Evolutionary conservation across 2,797 vertebrate genomes (phyloP), one percentile per base, ranked within the genome.

Genomic region (Bovichtus diacanthus): DNA sequence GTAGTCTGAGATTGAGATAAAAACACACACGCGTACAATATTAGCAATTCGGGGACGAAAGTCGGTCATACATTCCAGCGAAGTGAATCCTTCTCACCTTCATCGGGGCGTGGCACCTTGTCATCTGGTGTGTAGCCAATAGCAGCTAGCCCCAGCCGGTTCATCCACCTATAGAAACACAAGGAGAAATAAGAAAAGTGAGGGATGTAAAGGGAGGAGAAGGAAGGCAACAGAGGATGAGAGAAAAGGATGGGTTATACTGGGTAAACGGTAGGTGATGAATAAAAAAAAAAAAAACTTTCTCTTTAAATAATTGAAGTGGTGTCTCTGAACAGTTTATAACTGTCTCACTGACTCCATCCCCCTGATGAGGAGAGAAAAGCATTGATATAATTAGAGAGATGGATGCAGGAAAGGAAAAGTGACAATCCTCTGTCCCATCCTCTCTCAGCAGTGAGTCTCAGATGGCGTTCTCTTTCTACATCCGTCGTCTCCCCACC

Each of bases 71-170:
- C 3, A n/a, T 31, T 60, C 0, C 4, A 25, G 3, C 9, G 23
- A 7, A 51, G 12, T 25, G 4, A 46, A n/a, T 47, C 16, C 0
- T 31, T 53, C 81, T 92, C 93, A 97, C 97, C 97, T 96, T 96
- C 95, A 84, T 97, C 96, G 9, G 95, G 95, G 75, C 96, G 94
- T 68, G 95, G 94, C 82, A 97, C 95, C 84, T 97, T 97, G 83
- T 97, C 96, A 77, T 97, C 96, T 29, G 96, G 96, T 44, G 96
- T 97, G 88, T 97, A 97, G 59, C 95, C 97, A 69, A 96, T 96
- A 50, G 96, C 96, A 82, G 97, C 96, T 0, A 96, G 90, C 5
- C 97, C 96, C 47, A 96, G 90, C 13, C 96, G 95, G 74, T 96
- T 96, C 96, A 97, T 95, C 96, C 96, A 97, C 83, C 96, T 98